Conservation (phyloP, 2,888 invertebrate species). For the Meiosimyza decipiens region DNA sequence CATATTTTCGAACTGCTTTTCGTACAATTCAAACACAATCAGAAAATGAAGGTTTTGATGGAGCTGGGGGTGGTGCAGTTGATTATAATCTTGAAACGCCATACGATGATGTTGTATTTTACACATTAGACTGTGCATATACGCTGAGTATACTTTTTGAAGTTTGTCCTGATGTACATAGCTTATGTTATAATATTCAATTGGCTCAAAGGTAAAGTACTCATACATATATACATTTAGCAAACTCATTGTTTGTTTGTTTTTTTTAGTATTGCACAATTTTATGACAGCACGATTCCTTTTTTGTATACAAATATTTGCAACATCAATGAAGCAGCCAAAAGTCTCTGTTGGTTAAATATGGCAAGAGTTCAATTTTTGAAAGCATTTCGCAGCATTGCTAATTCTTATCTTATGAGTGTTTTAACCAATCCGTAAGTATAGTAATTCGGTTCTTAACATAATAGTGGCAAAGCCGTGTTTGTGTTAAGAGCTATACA, state of each 20-base stretch:
- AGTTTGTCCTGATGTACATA: constrained; percentile 71
- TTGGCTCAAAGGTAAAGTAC: constrained; percentile 69
- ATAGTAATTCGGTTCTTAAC: neutral
- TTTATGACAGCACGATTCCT: constrained; percentile 82
- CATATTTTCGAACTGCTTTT: constrained; percentile 70
- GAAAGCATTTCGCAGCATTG: constrained; percentile 65
- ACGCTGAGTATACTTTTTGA: constrained; percentile 78
- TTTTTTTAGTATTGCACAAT: constrained; percentile 75
- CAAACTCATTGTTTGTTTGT: constrained; percentile 10
- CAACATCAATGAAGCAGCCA: constrained; percentile 56
- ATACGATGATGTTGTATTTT: constrained; percentile 76
- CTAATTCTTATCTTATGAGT: constrained; percentile 62
- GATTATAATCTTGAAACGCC: constrained; percentile 58
- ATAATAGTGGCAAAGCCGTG: neutral
- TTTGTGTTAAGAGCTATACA: too few relatives aligned
- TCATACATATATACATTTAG: neutral
- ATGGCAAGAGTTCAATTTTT: constrained; percentile 67
- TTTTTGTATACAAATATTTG: constrained; percentile 75
- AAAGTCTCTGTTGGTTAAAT: constrained; percentile 60
- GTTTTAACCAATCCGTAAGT: constrained; percentile 64
- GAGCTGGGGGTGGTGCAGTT: constrained; percentile 54
- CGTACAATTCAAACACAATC: constrained; percentile 60
- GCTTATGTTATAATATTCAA: constrained; percentile 70
- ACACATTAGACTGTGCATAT: constrained; percentile 76
- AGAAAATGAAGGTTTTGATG: constrained; percentile 62